These are phyloP conservation scores for Drosophila subpulchrella DNA, from an alignment of 1,140 invertebrate genomes.

Conservation along the genomic window DNA sequence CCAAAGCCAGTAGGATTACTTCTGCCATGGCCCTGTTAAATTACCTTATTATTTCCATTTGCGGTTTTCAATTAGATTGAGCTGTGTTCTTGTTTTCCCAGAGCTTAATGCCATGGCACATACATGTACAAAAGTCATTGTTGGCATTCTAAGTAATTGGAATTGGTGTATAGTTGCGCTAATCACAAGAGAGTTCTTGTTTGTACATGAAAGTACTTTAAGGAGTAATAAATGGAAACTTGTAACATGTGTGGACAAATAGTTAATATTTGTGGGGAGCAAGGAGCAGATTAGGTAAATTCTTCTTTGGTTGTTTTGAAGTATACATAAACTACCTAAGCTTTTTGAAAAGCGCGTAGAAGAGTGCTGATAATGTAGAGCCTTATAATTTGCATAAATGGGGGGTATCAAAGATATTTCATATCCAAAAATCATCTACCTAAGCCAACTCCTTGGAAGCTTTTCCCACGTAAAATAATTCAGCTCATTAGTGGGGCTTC, in stretches of 20 bases:
- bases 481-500: slow-evolving; percentile 17
- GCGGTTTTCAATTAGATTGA: slow-evolving; percentile 28
- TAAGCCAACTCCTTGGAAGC: not conserved
- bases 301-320: not conserved
- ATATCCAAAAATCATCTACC: not conserved
- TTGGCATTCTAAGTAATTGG: slow-evolving; percentile 8
- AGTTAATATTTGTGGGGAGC: not conserved
- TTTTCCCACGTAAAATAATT: slow-evolving; percentile 32
- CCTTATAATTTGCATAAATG: not conserved
- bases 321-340: not conserved
- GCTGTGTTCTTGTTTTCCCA: not conserved
- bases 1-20: slow-evolving; percentile 9
- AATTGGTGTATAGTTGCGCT: slow-evolving; percentile 9
- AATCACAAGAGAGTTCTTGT: slow-evolving; percentile 2
- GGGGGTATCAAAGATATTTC: not conserved
- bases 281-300: not conserved
- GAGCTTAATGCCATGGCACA: slow-evolving; percentile 3
- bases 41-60: slow-evolving; percentile 39
- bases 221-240: slow-evolving; percentile 8
- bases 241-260: slow-evolving; percentile 1
- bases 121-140: not conserved
- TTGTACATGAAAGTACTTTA: not conserved
- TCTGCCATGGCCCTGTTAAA: slow-evolving; percentile 6
- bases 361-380: not conserved
- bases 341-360: not conserved